Percentiles rank a stretch among this genome's conserved stretches.
These are phyloP conservation scores for Scarus forsteni DNA, from an alignment of 2,797 vertebrate species.

Conservation along the genomic window DNA sequence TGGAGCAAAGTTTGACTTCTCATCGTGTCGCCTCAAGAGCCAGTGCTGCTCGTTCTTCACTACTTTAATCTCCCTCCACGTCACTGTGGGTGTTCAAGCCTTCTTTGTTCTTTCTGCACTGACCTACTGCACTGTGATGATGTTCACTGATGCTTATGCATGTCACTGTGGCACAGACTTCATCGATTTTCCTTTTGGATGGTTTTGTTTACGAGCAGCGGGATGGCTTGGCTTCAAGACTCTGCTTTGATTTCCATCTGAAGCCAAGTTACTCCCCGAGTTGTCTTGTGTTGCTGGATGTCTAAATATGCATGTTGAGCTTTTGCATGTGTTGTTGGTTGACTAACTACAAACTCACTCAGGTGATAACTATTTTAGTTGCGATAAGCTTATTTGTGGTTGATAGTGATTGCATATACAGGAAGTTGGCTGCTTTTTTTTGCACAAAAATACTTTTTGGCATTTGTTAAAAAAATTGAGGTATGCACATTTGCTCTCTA, in stretches of 20 bases:
- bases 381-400: conserved; percentile 40
- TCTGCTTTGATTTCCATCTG: conserved; percentile 15
- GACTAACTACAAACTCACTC: conserved; percentile 64
- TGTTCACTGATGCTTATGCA: conserved; percentile 65
- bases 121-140: conserved; percentile 37
- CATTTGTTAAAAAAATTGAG: neutral
- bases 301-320: conserved; percentile 76
- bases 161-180: conserved; percentile 60
- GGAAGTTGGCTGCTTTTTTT: conserved; percentile 79
- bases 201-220: conserved; percentile 32
- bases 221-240: conserved; percentile 54
- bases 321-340: conserved; percentile 80
- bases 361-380: conserved; percentile 53
- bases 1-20: conserved; percentile 17
- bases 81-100: conserved; percentile 65
- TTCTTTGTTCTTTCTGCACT: conserved; percentile 39
- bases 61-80: conserved; percentile 42
- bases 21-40: conserved; percentile 16
- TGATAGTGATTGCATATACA: conserved; percentile 84
- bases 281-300: conserved; percentile 53
- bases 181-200: conserved; percentile 38
- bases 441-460: conserved; percentile 45
- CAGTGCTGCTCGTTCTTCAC: conserved; percentile 13
- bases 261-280: conserved; percentile 53
- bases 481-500: conserved; percentile 68